Percentiles rank a stretch among this genome's conserved stretches.
Conservation (phyloP, 2,797 vertebrate genomes). For the Sciurus vulgaris region DNA sequence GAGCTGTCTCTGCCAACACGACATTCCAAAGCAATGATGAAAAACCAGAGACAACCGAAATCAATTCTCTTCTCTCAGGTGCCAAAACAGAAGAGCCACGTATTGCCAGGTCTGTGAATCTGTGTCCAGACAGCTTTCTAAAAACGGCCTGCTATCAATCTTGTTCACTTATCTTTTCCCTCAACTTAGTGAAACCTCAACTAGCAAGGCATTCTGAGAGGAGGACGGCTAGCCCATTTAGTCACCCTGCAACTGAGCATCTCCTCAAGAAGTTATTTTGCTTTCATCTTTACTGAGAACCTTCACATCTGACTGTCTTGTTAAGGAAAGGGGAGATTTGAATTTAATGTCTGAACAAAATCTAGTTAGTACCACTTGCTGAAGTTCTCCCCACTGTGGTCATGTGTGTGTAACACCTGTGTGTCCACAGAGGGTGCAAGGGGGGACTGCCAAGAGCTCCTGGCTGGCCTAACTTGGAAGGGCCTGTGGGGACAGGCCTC, state of each 20-base stretch:
- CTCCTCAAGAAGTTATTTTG: constrained; percentile 25
- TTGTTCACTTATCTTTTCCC: not conserved
- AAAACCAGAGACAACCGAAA: constrained; percentile 16
- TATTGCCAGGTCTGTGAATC: constrained; percentile 39
- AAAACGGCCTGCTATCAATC: constrained; percentile 38
- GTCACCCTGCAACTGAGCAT: not conserved
- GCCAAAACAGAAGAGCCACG: not conserved
- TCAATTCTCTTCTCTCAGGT: constrained; percentile 43
- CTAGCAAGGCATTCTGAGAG: not conserved
- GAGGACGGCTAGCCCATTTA: not conserved
- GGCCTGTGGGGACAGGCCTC: not conserved
- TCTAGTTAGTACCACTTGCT: not conserved
- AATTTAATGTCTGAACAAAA: not conserved
- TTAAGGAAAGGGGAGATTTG: not conserved
- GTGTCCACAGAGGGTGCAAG: not conserved
- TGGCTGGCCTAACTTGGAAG: not conserved
- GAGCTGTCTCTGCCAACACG: constrained; percentile 44
- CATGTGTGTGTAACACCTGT: no score
- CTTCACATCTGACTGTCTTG: not conserved
- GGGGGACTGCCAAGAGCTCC: not conserved
- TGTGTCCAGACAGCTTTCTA: constrained; percentile 45
- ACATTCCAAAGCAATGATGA: constrained; percentile 38
- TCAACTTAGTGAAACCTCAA: not conserved
- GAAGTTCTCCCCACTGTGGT: not conserved
- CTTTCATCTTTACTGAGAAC: not conserved